Percentiles rank a stretch among this genome's conserved stretches.
Evolutionary conservation across 2,888 invertebrate species (phyloP).

Genomic region (Andrena chrysosceles): DNA sequence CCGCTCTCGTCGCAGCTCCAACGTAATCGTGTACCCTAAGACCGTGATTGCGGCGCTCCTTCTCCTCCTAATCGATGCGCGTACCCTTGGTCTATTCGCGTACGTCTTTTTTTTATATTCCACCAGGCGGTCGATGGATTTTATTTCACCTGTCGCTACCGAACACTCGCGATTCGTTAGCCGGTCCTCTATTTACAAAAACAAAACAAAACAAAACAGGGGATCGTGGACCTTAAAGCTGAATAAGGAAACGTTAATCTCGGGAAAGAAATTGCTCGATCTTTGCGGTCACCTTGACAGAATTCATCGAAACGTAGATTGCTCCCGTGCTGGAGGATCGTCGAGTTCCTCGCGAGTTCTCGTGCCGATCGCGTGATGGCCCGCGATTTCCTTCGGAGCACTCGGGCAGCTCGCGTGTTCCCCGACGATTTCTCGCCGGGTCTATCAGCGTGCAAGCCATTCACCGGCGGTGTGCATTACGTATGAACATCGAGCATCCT

Average conservation of each 20-base stretch:
- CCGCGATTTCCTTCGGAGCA: neutral
- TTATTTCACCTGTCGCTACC: neutral
- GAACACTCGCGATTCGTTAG: no score
- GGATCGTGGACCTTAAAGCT: no score
- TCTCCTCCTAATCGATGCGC: constrained; percentile 6
- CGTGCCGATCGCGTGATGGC: constrained; percentile 13
- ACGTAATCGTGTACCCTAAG: neutral
- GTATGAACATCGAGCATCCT: constrained; percentile 26
- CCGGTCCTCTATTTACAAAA: no score
- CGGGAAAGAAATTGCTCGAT: no score
- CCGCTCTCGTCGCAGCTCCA: no score
- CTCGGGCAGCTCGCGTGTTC: constrained; percentile 12
- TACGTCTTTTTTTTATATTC: constrained; percentile 19
- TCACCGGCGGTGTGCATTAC: neutral
- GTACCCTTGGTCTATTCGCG: constrained; percentile 43
- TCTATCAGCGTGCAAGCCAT: neutral
- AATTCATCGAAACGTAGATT: no score
- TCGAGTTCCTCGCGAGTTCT: neutral
- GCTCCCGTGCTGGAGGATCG: neutral
- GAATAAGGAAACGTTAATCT: no score
- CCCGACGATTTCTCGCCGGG: neutral
- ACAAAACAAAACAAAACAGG: no score
- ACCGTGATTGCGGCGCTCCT: neutral
- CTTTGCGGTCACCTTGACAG: no score
- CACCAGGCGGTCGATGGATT: constrained; percentile 10